A percentile compares a stretch with the other conserved stretches of the same genome.
Conservation (phyloP, 2,113 vertebrate genomes). For the Thermophis baileyi region DNA sequence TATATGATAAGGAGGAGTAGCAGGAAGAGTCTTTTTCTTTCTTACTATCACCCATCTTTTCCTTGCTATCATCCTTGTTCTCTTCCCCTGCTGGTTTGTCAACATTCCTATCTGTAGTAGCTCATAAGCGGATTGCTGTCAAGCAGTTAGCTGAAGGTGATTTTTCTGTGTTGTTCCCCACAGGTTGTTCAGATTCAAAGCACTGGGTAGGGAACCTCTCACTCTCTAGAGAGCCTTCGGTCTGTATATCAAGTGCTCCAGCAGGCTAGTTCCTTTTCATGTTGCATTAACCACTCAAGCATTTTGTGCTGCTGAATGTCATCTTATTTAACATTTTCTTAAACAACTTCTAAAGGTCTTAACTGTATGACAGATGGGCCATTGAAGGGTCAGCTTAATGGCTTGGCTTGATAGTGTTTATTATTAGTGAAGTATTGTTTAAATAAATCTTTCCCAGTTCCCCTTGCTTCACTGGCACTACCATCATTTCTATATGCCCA, state of each 20-base stretch:
- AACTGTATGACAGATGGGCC: conserved; percentile 73
- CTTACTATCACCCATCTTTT: neutral
- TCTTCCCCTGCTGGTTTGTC: neutral
- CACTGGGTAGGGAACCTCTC: conserved; percentile 51
- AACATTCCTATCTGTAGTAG: neutral
- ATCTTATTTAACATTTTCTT: conserved; percentile 78
- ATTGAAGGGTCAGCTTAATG: conserved; percentile 67
- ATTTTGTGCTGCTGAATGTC: conserved; percentile 74
- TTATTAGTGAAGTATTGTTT: conserved; percentile 70
- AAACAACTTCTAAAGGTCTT: conserved; percentile 78
- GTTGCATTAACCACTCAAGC: conserved; percentile 70
- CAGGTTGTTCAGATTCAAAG: conserved; percentile 63
- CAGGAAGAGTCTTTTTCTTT: neutral
- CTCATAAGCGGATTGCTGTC: conserved; percentile 5
- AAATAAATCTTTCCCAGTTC: conserved; percentile 58
- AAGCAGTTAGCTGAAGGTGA: conserved; percentile 7
- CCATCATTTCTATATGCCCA: conserved; percentile 18
- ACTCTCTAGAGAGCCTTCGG: conserved; percentile 55
- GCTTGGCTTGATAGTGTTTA: conserved; percentile 68
- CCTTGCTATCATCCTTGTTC: neutral
- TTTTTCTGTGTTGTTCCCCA: neutral
- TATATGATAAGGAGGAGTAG: fast-evolving
- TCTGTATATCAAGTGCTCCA: conserved; percentile 60
- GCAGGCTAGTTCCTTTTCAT: conserved; percentile 64
- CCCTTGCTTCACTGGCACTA: neutral